Conservation (phyloP, 2,797 vertebrate genomes). For the Aythya fuligula region DNA sequence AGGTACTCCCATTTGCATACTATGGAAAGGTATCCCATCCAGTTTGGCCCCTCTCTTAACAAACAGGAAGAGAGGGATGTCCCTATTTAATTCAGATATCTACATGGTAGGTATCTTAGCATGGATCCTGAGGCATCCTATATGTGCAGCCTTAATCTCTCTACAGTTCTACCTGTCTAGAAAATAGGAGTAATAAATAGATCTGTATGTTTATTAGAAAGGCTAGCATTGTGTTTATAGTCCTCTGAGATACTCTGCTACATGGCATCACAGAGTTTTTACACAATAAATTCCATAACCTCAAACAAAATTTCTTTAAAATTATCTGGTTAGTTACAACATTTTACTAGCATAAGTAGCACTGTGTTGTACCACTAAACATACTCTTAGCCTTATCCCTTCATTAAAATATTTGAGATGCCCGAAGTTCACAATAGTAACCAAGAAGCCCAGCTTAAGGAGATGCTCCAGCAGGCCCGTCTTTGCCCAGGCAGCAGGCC, state of each 20-base stretch:
- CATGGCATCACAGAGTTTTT: too few relatives aligned
- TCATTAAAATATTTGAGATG: too few relatives aligned
- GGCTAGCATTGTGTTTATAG: too few relatives aligned
- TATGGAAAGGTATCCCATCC: not conserved
- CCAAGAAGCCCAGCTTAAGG: too few relatives aligned
- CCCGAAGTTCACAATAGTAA: too few relatives aligned
- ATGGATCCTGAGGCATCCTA: not conserved
- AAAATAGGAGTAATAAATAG: not conserved
- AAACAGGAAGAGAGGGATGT: not conserved
- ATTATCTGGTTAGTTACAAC: too few relatives aligned
- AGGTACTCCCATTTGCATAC: not conserved
- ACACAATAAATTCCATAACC: too few relatives aligned
- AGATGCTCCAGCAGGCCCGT: not conserved
- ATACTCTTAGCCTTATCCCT: too few relatives aligned
- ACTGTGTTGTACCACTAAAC: too few relatives aligned
- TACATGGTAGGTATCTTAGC: not conserved
- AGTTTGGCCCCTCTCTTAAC: not conserved
- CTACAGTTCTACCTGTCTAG: not conserved
- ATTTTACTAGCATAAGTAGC: too few relatives aligned
- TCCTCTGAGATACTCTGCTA: too few relatives aligned
- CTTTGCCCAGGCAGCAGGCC: not conserved
- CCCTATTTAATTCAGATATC: not conserved
- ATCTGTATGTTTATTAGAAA: not conserved
- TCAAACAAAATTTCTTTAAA: too few relatives aligned
- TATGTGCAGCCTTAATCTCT: not conserved